A percentile compares a stretch with the other conserved stretches of the same genome.
Evolutionary conservation across 1,140 invertebrate genomes (phyloP).

Genomic region (Eumeta japonica): DNA sequence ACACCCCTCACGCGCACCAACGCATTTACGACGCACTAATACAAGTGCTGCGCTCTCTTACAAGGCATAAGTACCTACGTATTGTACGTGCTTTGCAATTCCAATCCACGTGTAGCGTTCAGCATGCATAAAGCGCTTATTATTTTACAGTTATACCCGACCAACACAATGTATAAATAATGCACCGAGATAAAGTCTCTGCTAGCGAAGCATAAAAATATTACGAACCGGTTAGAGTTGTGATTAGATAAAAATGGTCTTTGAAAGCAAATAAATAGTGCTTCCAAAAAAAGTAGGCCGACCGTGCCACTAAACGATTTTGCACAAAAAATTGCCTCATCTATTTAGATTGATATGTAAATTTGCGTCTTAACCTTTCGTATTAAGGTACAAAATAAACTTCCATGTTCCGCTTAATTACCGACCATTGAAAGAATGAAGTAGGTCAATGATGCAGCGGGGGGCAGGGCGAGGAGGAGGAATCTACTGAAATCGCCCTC

Average conservation of each 20-base stretch:
- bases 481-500: slow-evolving; percentile 13
- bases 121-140: slow-evolving; percentile 34
- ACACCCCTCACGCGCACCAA: slow-evolving; percentile 2
- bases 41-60: slow-evolving; percentile 5
- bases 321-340: background rate
- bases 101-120: slow-evolving; percentile 7
- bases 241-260: no score
- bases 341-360: background rate
- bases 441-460: slow-evolving; percentile 45
- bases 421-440: slow-evolving; percentile 23
- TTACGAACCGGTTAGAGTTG: background rate
- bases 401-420: no score
- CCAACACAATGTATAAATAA: background rate
- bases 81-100: no score
- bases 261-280: no score
- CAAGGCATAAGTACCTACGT: no score
- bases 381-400: background rate
- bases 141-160: background rate
- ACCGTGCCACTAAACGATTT: background rate
- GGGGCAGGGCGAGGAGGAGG: slow-evolving; percentile 24
- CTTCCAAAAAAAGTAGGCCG: background rate
- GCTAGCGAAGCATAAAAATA: background rate
- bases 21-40: background rate
- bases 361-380: background rate
- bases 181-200: background rate